These are phyloP conservation scores for Psettodes erumei DNA, from an alignment of 2,113 vertebrate genomes.

Conservation along the genomic window DNA sequence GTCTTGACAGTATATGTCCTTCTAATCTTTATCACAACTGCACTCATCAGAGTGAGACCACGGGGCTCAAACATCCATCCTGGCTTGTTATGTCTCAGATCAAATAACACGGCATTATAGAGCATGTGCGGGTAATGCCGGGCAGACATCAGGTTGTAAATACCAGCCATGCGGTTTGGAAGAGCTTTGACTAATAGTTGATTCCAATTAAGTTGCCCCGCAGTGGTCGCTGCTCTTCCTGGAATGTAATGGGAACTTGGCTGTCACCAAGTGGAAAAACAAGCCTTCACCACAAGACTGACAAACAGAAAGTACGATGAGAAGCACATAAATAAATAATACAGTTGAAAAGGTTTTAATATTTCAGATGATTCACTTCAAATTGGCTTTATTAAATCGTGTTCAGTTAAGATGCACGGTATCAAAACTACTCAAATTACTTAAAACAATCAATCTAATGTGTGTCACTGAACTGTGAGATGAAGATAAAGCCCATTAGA, in stretches of 20 bases:
- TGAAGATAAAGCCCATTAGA: neutral
- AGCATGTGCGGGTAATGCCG: neutral
- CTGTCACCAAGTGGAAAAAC: neutral
- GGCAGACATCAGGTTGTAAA: neutral
- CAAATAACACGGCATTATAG: neutral
- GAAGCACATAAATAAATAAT: no score
- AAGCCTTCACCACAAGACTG: neutral
- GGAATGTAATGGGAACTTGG: neutral
- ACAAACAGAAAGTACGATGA: neutral
- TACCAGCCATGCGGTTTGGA: neutral
- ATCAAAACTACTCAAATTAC: neutral
- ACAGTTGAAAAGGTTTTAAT: neutral
- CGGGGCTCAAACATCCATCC: neutral
- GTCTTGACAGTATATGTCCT: slow-evolving; percentile 26
- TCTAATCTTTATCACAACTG: slow-evolving; percentile 38
- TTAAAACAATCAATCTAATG: neutral
- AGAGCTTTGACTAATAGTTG: slow-evolving; percentile 14
- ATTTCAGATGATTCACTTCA: neutral
- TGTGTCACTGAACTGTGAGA: neutral
- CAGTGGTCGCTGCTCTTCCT: neutral
- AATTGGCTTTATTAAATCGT: neutral
- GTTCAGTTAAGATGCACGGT: neutral
- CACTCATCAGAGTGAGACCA: neutral
- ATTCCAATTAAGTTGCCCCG: slow-evolving; percentile 8
- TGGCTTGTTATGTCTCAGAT: neutral